Conservation (phyloP, 2,797 vertebrate species). For the Sciurus carolinensis region DNA sequence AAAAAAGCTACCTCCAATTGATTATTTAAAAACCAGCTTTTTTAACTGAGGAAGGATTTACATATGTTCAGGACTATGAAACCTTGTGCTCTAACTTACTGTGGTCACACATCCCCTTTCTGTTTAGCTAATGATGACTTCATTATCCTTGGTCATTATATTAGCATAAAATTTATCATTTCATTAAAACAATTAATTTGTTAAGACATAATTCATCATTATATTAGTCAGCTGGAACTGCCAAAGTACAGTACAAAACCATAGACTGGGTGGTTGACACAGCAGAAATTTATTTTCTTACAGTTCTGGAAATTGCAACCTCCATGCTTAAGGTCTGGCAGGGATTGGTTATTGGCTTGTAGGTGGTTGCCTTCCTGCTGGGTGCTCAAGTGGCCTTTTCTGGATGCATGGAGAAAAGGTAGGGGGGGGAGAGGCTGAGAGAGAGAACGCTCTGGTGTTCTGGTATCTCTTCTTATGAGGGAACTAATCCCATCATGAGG, state of each 20-base stretch:
- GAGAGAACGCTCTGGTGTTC: background rate
- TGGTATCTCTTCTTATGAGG: background rate
- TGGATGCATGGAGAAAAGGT: background rate
- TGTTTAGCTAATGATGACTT: background rate
- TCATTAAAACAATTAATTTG: background rate
- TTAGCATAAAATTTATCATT: background rate
- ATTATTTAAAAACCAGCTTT: background rate
- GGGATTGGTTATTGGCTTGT: background rate
- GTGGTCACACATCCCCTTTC: background rate
- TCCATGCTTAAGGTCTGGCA: background rate
- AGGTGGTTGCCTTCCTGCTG: background rate
- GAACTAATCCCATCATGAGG: background rate
- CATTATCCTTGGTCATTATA: background rate
- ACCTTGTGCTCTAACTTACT: background rate
- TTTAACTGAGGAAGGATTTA: background rate
- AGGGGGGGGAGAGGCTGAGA: too few species aligned
- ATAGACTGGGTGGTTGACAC: background rate
- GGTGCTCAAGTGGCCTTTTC: background rate
- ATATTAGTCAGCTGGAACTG: background rate
- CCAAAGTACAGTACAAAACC: background rate
- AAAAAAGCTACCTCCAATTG: background rate
- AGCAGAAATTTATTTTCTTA: background rate
- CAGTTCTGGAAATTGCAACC: background rate
- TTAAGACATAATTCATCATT: background rate
- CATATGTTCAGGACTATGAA: background rate